Evolutionary conservation across 2,797 vertebrate species (phyloP), one percentile per base, ranked within the genome.

Genomic region (Choloepus didactylus): DNA sequence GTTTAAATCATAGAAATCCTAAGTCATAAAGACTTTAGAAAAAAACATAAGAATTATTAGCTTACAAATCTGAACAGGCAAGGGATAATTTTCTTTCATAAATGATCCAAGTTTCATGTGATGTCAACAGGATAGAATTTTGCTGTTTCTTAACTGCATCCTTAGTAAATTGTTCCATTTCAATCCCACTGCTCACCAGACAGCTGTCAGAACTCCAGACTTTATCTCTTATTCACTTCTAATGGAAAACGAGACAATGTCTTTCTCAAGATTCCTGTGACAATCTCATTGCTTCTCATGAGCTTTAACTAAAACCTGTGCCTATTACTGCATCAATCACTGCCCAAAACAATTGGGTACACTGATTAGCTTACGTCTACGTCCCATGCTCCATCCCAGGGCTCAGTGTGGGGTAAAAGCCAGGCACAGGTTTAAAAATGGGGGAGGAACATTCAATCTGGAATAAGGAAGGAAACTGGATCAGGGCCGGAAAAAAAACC

Each of bases 1-100:
- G 15, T 38, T 91, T 93, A 95, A 93, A 27, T 84, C n/a, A 49
- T 67, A 89, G 31, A 94, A 87, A 66, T 60, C 8, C 7, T 91
- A 60, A 92, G 21, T 87, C 21, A 29, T 77, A 54, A 70, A 91
- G 18, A 3, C 25, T 67, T 93, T 49, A 51, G 23, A 9, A 87
- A 27, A 64, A 35, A n/a, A 23, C 31, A 73, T 15, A 44, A 77
- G n/a, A 73, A 92, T 64, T 59, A 72, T 44, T 23, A 72, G 31
- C 15, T 90, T 9, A 67, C 3, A 84, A 69, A 83, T 56, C 56
- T 29, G 41, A 94, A 62, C 12, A 84, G 27, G 15, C 29, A 54
- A 87, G 41, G 35, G 54, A 41, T 5, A 75, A n/a, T 35, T 75
- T 25, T 73, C 27, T 15, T 77, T 87, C 16, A 87, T 79, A 87